Evolutionary conservation across 2,888 invertebrate species (phyloP).

Genomic region (Rotaria macrura): DNA sequence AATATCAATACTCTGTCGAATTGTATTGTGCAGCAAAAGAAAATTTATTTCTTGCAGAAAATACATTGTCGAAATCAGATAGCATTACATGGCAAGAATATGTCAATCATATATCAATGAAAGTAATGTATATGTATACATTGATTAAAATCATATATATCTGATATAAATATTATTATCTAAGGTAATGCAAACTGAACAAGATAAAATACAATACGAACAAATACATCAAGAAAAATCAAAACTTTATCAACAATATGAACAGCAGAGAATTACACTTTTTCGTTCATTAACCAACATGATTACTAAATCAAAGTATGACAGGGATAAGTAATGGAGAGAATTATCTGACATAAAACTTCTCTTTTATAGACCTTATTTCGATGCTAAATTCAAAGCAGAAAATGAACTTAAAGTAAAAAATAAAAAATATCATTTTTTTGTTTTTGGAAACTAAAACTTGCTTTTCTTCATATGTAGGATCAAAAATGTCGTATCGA

Average conservation of each 20-base stretch:
- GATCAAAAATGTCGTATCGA: constrained; percentile 69
- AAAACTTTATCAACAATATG: background rate
- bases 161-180: background rate
- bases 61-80: constrained; percentile 62
- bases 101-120: constrained; percentile 38
- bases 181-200: background rate
- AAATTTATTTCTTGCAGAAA: constrained; percentile 79
- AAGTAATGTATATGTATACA: background rate
- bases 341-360: background rate
- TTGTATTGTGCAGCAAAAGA: constrained; percentile 82
- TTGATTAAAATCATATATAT: too few species aligned
- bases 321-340: background rate
- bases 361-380: constrained; percentile 60
- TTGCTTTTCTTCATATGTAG: background rate
- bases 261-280: background rate
- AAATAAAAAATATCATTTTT: too few species aligned
- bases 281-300: background rate
- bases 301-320: background rate
- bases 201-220: background rate
- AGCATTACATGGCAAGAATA: constrained; percentile 87
- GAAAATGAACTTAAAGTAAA: constrained; percentile 72
- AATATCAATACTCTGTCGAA: constrained; percentile 80
- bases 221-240: constrained; percentile 10
- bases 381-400: constrained; percentile 66
- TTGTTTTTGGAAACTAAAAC: background rate